Conservation (phyloP, 1,140 invertebrate species). For the Macrobrachium nipponense region DNA sequence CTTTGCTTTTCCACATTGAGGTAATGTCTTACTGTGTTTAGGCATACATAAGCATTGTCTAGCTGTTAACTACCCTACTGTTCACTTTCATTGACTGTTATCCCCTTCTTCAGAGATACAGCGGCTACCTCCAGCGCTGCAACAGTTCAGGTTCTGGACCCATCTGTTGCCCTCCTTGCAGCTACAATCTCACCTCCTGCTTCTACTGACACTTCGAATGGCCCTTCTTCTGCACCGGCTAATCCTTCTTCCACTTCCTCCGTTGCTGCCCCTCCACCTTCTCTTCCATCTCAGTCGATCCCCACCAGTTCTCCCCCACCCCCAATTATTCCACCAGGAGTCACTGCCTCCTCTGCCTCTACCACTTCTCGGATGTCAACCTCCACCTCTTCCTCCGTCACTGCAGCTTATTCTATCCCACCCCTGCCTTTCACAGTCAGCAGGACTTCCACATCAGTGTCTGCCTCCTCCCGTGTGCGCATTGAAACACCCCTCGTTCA, state of each 20-base stretch:
- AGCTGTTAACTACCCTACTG: background rate
- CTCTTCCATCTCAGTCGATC: slow-evolving; percentile 36
- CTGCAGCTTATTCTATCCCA: slow-evolving; percentile 45
- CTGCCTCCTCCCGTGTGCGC: slow-evolving; percentile 62
- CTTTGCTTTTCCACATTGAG: too few species aligned
- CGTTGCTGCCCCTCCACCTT: slow-evolving; percentile 16
- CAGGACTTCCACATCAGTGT: slow-evolving; percentile 63
- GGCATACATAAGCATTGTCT: too few species aligned
- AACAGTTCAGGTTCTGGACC: slow-evolving; percentile 58
- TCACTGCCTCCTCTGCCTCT: slow-evolving; percentile 39
- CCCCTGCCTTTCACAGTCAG: slow-evolving; percentile 60
- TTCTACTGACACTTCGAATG: slow-evolving; percentile 36
- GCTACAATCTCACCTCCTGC: slow-evolving; percentile 63
- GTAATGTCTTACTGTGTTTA: too few species aligned
- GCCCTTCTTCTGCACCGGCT: slow-evolving; percentile 1
- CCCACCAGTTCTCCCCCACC: slow-evolving; percentile 25
- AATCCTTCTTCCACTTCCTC: slow-evolving; percentile 27
- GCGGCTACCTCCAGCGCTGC: slow-evolving; percentile 49
- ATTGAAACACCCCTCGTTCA: slow-evolving; percentile 63
- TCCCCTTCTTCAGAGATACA: slow-evolving; percentile 54
- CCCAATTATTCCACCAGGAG: slow-evolving; percentile 30
- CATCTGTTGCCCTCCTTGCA: slow-evolving; percentile 59
- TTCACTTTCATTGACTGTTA: slow-evolving; percentile 11
- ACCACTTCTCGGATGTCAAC: slow-evolving; percentile 58
- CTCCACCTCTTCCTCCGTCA: slow-evolving; percentile 53